Evolutionary conservation across 2,113 vertebrate species (phyloP), one percentile per base, ranked within the genome.

Genomic region (Apaloderma vittatum): DNA sequence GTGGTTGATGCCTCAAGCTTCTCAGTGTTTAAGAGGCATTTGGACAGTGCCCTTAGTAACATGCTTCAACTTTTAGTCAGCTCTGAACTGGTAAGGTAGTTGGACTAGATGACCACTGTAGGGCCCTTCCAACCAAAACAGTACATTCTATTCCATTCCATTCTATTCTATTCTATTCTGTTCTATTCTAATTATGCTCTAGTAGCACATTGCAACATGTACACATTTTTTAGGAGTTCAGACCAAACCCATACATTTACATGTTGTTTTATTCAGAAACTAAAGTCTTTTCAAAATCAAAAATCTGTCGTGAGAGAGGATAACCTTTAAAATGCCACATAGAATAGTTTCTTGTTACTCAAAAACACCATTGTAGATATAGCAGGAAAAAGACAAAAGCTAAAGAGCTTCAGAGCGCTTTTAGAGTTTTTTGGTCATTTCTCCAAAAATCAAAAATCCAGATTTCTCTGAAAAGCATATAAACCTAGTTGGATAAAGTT

Each of bases 151-250:
- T 13, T 17, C 40, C 9, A 11, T 29, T 16, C 29, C 48, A 12
- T 13, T 23, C 24, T n/a, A 9, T 4, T 43, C 63, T 36, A 4
- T 8, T 8, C 71, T 34, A 10, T 29, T 4, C 32, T 36, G 5
- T 30, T 7, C 46, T 57, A 9, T 11, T 4, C 16, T 30, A 5
- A 29, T 4, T 14, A 37, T 1, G 1, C 30, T 79, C 1, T 3
- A 17, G 32, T 2, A 66, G 13, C 22, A 58, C 55, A 43, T 32
- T 27, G n/a, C 26, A 77, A 49, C 23, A 29, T 37, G 29, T 6
- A n/a, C 8, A 48, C 1, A 51, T 43, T 82, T 72, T 46, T 75
- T 6, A 88, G 79, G 10, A 26, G 57, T 23, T 61, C 23, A 49
- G 30, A 76, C 37, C 9, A 55, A 85, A 75, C 7, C 8, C 21